Conservation (phyloP, 2,888 invertebrate species). For the Syrista parreyssii region DNA sequence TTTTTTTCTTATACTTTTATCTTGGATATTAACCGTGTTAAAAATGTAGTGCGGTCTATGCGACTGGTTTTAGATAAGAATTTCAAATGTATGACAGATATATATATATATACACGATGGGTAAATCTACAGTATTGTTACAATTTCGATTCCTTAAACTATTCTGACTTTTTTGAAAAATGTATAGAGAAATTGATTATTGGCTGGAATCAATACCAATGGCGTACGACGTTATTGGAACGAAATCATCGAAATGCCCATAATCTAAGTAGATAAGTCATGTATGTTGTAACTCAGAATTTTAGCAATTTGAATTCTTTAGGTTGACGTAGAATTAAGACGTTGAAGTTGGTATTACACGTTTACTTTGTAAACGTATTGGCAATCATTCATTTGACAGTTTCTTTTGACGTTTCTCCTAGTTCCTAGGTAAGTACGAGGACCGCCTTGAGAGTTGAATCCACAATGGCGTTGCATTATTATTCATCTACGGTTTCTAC, state of each 20-base stretch:
- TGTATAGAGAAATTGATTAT: background rate
- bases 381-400: background rate
- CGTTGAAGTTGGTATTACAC: background rate
- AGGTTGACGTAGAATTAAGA: background rate
- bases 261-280: background rate
- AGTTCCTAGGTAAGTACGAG: background rate
- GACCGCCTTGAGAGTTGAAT: constrained; percentile 31
- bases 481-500: constrained; percentile 50
- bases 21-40: background rate
- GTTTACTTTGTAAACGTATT: background rate
- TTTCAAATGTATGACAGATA: too few species aligned
- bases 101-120: too few species aligned
- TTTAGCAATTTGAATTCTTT: background rate
- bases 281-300: background rate
- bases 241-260: background rate
- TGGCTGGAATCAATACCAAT: too few species aligned
- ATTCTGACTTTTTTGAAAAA: background rate
- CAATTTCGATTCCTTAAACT: background rate
- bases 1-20: background rate
- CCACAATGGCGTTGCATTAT: constrained; percentile 50
- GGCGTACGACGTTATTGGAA: too few species aligned
- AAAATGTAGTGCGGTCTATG: background rate
- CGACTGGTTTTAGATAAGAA: too few species aligned
- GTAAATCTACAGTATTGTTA: background rate
- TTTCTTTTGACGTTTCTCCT: background rate